Evolutionary conservation across 2,888 invertebrate genomes (phyloP).

Genomic region (Calameuta pallipes): DNA sequence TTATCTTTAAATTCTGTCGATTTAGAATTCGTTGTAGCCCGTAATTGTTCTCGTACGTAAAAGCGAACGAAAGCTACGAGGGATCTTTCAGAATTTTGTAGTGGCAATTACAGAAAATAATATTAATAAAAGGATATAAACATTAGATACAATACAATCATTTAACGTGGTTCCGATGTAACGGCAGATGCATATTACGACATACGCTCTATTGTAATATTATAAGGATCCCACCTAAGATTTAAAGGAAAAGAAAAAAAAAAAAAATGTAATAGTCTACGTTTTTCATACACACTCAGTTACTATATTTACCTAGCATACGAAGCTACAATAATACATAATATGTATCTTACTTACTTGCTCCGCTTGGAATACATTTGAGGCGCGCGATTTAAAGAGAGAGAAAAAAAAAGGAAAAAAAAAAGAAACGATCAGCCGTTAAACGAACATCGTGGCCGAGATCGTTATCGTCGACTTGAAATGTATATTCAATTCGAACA

Average conservation of each 20-base stretch:
- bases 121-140: neutral
- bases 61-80: neutral
- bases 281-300: conserved; percentile 62
- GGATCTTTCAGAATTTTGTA: neutral
- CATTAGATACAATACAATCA: conserved; percentile 18
- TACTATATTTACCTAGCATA: conserved; percentile 55
- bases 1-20: neutral
- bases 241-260: conserved; percentile 48
- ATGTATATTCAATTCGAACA: conserved; percentile 51
- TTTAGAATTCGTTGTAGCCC: neutral
- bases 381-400: conserved; percentile 31
- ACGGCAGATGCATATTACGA: conserved; percentile 18
- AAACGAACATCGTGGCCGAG: neutral
- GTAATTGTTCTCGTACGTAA: neutral
- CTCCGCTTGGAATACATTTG: conserved; percentile 45
- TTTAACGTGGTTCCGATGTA: conserved; percentile 10
- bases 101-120: neutral
- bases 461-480: conserved; percentile 50
- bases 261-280: conserved; percentile 55
- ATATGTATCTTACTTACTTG: conserved; percentile 47
- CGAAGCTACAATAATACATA: conserved; percentile 33
- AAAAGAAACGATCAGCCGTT: neutral
- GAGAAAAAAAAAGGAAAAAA: neutral
- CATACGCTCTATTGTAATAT: conserved; percentile 45
- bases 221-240: conserved; percentile 59